Conservation (phyloP, 2,888 invertebrate species). For the Habroteleia sp. region DNA sequence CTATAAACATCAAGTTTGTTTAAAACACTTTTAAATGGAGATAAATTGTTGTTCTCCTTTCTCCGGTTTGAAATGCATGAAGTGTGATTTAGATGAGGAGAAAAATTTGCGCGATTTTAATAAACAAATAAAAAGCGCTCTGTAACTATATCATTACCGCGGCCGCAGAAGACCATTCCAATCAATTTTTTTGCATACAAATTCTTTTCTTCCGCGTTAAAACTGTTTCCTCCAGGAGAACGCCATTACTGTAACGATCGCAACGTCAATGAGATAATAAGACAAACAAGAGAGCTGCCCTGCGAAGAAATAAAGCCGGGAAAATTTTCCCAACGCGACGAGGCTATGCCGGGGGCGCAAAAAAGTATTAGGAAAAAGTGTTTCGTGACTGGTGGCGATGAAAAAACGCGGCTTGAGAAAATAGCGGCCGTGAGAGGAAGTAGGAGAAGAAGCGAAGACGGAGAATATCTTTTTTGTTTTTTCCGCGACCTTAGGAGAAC, state of each 20-base stretch:
- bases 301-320: constrained; percentile 41
- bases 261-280: constrained; percentile 57
- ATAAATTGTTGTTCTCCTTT: too few relatives aligned
- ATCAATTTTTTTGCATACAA: constrained; percentile 42
- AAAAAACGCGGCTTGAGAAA: constrained; percentile 50
- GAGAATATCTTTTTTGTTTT: constrained; percentile 29
- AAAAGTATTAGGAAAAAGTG: constrained; percentile 46
- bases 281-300: constrained; percentile 49
- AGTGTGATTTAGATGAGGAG: neutral
- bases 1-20: too few relatives aligned
- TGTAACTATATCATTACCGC: constrained; percentile 50
- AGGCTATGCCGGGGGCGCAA: constrained; percentile 13
- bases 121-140: constrained; percentile 33
- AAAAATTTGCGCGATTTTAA: constrained; percentile 10
- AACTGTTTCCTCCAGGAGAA: constrained; percentile 52
- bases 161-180: constrained; percentile 42
- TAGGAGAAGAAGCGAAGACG: constrained; percentile 9
- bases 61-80: too few relatives aligned
- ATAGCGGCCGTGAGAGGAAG: constrained; percentile 28
- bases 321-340: constrained; percentile 53
- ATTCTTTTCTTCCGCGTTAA: constrained; percentile 59
- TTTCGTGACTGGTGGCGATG: constrained; percentile 47
- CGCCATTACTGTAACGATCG: constrained; percentile 57
- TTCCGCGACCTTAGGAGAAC: constrained; percentile 26
- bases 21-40: too few relatives aligned